Base-by-base conservation (phyloP, 2,888 invertebrate species). In the Tipula vernalis region DNA sequence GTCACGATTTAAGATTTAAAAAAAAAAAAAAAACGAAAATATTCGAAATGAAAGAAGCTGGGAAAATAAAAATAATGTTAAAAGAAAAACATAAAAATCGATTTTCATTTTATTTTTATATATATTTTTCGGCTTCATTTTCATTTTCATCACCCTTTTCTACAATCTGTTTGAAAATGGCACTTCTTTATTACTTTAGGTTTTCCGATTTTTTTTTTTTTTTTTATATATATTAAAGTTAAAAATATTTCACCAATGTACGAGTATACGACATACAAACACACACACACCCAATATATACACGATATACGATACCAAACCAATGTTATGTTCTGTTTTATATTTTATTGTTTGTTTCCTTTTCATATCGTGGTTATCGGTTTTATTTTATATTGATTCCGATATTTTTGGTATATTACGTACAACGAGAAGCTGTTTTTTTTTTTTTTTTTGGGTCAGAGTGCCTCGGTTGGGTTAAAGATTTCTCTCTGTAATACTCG, bases 1-100 rank as follows among this genome's bases (percentile, higher is more conserved):
- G 84, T 84, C 84, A 84, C 84, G 84, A 84, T 84, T 84, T 84
- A 39, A 84, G 84, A 84, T 84, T 84, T 84, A 39, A 36, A 84
- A 84, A 84, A 36, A 83, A 83, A 36, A 83, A 36, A 71, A 15
- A n/a, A 71, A 12, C 42, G n/a, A 51, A 51, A 71, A 71, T 71
- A 10, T 71, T 71, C 28, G 71, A 71, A 71, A 71, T 71, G 71
- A 71, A 71, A 71, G 71, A 71, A 71, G 71, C 71, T 71, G 71
- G 71, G 71, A 71, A 71, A 71, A 71, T 71, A 71, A 71, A 71
- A 28, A 28, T 71, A 71, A 71, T 71, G 71, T 71, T 28, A 51
- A 51, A 71, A 71, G 71, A 71, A 28, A 71, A 71, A 71, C 71
- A 71, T 71, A 71, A 71, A 71, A 71, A 71, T 71, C 71, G 71